These are phyloP conservation scores for Hylomyscus alleni DNA, from an alignment of 2,797 vertebrate species.

Conservation along the genomic window DNA sequence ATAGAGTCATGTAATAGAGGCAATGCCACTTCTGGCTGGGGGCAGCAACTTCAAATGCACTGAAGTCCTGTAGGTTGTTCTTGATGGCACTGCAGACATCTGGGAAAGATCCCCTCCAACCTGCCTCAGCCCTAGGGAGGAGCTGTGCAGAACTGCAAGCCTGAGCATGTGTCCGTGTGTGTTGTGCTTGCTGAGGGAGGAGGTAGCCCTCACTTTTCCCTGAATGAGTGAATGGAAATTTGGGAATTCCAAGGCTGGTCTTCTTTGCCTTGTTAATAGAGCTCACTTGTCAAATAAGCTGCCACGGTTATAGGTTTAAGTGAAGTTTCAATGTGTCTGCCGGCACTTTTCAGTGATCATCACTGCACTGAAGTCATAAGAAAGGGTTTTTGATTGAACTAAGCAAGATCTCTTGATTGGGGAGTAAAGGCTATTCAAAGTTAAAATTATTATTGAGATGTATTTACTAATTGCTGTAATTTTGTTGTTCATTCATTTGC, in stretches of 20 bases:
- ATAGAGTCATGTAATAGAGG: not conserved
- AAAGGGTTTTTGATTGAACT: constrained; percentile 12
- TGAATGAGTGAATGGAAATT: not conserved
- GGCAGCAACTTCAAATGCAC: accelerated
- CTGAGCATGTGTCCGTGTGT: not conserved
- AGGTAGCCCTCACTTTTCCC: not conserved
- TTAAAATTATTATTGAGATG: not conserved
- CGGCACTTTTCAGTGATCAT: not conserved
- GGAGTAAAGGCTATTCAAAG: not conserved
- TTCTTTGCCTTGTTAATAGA: not conserved
- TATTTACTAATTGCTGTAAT: not conserved
- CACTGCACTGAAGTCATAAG: constrained; percentile 32
- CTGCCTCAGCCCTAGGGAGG: not conserved
- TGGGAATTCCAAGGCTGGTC: not conserved
- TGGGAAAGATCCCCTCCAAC: too few relatives aligned
- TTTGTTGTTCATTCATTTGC: not conserved
- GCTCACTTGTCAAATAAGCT: not conserved
- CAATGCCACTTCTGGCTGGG: not conserved
- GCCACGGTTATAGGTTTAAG: not conserved
- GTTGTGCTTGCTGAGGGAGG: accelerated
- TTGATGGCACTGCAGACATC: not conserved
- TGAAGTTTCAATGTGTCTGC: not conserved
- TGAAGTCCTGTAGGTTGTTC: accelerated
- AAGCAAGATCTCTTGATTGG: not conserved
- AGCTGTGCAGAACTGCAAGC: not conserved